Evolutionary conservation across 2,888 invertebrate species (phyloP).

Genomic region (Phaonia tiefii): DNA sequence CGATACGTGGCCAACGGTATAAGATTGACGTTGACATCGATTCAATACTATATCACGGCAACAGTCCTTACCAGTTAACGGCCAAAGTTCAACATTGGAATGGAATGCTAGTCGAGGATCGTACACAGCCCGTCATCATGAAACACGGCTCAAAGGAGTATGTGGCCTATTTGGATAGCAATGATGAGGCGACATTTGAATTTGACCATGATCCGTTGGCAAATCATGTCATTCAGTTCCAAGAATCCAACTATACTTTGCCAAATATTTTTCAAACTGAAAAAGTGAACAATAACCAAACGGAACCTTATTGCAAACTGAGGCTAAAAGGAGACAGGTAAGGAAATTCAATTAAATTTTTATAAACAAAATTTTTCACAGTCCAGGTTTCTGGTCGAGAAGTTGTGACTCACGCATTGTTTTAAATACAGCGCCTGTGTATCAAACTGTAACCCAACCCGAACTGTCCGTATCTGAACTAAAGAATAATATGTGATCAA

Average conservation of each 20-base stretch:
- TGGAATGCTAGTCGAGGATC: conserved; percentile 35
- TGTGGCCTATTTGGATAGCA: conserved; percentile 17
- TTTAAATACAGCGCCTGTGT: conserved; percentile 43
- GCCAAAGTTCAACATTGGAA: conserved; percentile 44
- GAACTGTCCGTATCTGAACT: no score
- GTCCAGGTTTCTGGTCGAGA: no score
- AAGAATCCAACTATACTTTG: not conserved
- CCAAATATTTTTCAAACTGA: not conserved
- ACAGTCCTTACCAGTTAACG: conserved; percentile 34
- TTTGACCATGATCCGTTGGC: conserved; percentile 69
- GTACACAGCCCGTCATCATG: conserved; percentile 35
- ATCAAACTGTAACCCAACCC: no score
- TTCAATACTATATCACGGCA: conserved; percentile 33
- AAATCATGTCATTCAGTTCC: not conserved
- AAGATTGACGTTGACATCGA: not conserved
- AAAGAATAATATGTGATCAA: not conserved
- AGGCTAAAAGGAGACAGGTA: conserved; percentile 8
- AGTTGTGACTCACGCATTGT: no score
- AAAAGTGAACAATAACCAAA: not conserved
- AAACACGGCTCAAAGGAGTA: conserved; percentile 39
- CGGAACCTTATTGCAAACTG: not conserved
- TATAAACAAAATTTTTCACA: no score
- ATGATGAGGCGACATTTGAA: conserved; percentile 43
- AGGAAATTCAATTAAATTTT: no score
- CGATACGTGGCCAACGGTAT: conserved; percentile 7